Base-by-base conservation (phyloP, 2,113 vertebrate genomes). In the Rynchops niger region DNA sequence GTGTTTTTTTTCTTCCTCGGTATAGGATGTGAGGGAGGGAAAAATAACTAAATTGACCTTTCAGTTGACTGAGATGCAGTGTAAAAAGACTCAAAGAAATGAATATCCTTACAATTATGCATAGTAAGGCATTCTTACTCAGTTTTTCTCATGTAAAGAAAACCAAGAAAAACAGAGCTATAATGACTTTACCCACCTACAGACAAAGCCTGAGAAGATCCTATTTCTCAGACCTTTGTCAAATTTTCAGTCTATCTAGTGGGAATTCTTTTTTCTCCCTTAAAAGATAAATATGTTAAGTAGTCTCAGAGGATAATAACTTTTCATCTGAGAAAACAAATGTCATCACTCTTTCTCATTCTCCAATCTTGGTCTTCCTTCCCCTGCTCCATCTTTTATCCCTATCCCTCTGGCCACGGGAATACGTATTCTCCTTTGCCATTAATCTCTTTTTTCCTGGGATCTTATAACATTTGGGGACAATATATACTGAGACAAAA, bases 61-160 rank as follows among this genome's bases (percentile, higher is more conserved):
- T 96, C 76, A 91, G 82, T 59, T 61, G 62, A 95, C 43, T 79
- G 78, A 95, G 88, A 97, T 92, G 32, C n/a, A 93, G 83, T 76
- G 96, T 74, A 96, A 92, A 96, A 95, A 95, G 86, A 52, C 81
- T 84, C 87, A 34, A 34, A 97, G 96, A 96, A 96, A 97, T 89
- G 85, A 94, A 95, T 97, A 88, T 86, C 91, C 94, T 82, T 90
- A 86, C 86, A 97, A 92, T 95, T 97, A 88, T 97, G 96, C 95
- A 97, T 43, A 94, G 95, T 97, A 94, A 97, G 93, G 91, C 96
- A 97, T 97, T 97, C 94, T 94, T 95, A 86, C 70, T 91, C 76
- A 91, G 78, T 90, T 96, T 98, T 97, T 97, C 97, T 97, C 98
- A 98, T 98, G 96, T 95, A 98, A 98, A 97, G 97, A 97, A 98